Percentiles rank a stretch among this genome's conserved stretches.
Conservation (phyloP, 1,140 invertebrate species). For the Listronotus oregonensis region DNA sequence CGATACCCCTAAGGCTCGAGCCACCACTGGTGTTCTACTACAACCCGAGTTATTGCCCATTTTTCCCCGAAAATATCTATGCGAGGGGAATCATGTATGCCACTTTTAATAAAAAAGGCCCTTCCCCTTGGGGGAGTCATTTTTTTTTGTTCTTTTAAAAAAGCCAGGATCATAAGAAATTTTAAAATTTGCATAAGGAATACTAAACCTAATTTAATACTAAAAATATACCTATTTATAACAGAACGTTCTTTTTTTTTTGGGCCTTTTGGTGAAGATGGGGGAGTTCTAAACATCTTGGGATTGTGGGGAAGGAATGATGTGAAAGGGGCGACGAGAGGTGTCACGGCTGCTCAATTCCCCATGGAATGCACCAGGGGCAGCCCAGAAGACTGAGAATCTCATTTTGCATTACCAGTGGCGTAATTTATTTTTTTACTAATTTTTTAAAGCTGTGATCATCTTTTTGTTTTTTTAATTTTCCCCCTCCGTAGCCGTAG, state of each 20-base stretch:
- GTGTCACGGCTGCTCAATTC: slow-evolving; percentile 58
- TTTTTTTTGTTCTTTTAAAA: no score
- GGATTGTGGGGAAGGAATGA: slow-evolving; percentile 62
- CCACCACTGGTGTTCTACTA: no score
- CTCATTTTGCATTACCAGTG: slow-evolving; percentile 41
- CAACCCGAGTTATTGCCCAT: no score
- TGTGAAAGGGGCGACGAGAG: slow-evolving; percentile 57
- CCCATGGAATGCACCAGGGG: slow-evolving; percentile 41
- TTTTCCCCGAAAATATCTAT: no score
- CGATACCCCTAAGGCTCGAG: no score
- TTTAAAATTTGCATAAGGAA: no score
- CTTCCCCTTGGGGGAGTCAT: no score
- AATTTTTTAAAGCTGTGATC: slow-evolving; percentile 20
- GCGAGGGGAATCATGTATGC: no score
- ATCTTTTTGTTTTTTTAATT: not conserved
- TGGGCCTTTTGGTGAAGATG: slow-evolving; percentile 60
- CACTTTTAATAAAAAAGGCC: no score
- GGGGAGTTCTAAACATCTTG: slow-evolving; percentile 54
- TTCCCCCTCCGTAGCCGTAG: not conserved
- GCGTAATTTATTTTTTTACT: slow-evolving; percentile 26
- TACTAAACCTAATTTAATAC: no score
- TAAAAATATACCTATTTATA: no score
- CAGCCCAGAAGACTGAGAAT: slow-evolving; percentile 12
- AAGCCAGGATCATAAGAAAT: no score
- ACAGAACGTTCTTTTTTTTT: slow-evolving; percentile 26